Percentiles rank a stretch among this genome's conserved stretches.
Conservation (phyloP, 1,140 invertebrate species). For the Pogonomyrmex californicus region DNA sequence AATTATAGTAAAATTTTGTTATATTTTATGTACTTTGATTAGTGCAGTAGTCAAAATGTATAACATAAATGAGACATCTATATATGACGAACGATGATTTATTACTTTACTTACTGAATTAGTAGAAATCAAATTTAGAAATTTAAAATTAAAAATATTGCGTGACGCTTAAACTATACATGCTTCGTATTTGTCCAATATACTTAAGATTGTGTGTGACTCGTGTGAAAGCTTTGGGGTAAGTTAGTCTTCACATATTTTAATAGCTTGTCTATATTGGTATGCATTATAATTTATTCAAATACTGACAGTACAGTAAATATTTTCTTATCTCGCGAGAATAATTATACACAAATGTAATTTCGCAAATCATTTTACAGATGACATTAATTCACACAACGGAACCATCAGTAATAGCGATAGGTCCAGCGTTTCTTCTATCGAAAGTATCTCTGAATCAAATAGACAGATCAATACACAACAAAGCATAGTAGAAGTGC, state of each 20-base stretch:
- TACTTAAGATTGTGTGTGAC: slow-evolving; percentile 26
- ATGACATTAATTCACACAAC: slow-evolving; percentile 8
- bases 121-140: slow-evolving; percentile 14
- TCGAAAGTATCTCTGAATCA: slow-evolving; percentile 10
- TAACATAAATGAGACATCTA: not conserved
- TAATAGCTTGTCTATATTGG: slow-evolving; percentile 11
- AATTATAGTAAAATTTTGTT: not conserved
- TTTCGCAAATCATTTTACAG: slow-evolving; percentile 31
- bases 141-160: not conserved
- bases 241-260: slow-evolving; percentile 46
- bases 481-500: slow-evolving; percentile 52
- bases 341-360: slow-evolving; percentile 25
- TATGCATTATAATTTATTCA: slow-evolving; percentile 16
- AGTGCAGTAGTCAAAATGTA: not conserved
- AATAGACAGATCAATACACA: slow-evolving; percentile 18
- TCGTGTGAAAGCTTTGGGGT: slow-evolving; percentile 52
- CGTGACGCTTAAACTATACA: slow-evolving; percentile 35
- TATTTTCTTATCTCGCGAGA: not conserved
- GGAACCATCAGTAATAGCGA: slow-evolving; percentile 11
- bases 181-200: slow-evolving; percentile 52
- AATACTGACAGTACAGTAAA: not conserved
- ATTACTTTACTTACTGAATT: not conserved
- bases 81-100: not conserved
- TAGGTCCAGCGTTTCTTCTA: slow-evolving; percentile 28
- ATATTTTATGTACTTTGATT: not conserved